A percentile compares a stretch with the other conserved stretches of the same genome.
Evolutionary conservation across 2,113 vertebrate genomes (phyloP).

Genomic region (Istiophorus platypterus): DNA sequence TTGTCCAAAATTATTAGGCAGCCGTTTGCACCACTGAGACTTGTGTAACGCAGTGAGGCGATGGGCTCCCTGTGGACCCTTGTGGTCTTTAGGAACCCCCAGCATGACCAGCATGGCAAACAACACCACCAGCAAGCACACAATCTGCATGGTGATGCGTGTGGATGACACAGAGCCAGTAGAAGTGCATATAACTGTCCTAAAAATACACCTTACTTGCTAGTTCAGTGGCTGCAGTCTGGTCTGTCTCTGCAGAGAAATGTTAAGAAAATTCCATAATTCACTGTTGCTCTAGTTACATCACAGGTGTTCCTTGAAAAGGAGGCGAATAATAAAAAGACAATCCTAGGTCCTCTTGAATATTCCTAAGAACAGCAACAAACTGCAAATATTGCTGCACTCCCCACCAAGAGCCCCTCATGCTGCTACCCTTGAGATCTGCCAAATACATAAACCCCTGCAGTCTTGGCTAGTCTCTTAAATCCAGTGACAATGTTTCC

Average conservation of each 20-base stretch:
- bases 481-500: slow-evolving; percentile 64
- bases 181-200: not conserved
- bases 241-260: not conserved
- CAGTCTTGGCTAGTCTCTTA: slow-evolving; percentile 59
- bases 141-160: slow-evolving; percentile 59
- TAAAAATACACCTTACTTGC: slow-evolving; percentile 5
- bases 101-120: slow-evolving; percentile 71
- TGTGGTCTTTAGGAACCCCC: slow-evolving; percentile 71
- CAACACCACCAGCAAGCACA: slow-evolving; percentile 63
- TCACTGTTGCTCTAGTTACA: not conserved
- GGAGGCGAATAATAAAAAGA: slow-evolving; percentile 16
- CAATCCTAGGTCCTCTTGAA: slow-evolving; percentile 30
- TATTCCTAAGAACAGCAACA: slow-evolving; percentile 11
- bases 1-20: slow-evolving; percentile 42
- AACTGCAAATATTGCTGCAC: slow-evolving; percentile 40
- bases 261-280: slow-evolving; percentile 4
- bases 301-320: slow-evolving; percentile 33
- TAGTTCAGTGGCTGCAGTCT: not conserved
- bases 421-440: slow-evolving; percentile 40
- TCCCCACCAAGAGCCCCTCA: slow-evolving; percentile 55
- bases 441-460: slow-evolving; percentile 66
- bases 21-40: slow-evolving; percentile 69
- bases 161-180: not conserved
- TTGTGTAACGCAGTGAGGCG: slow-evolving; percentile 36
- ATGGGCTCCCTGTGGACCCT: slow-evolving; percentile 40